These are phyloP conservation scores for Tetrax tetrax DNA, from an alignment of 2,113 vertebrate species.

Conservation along the genomic window DNA sequence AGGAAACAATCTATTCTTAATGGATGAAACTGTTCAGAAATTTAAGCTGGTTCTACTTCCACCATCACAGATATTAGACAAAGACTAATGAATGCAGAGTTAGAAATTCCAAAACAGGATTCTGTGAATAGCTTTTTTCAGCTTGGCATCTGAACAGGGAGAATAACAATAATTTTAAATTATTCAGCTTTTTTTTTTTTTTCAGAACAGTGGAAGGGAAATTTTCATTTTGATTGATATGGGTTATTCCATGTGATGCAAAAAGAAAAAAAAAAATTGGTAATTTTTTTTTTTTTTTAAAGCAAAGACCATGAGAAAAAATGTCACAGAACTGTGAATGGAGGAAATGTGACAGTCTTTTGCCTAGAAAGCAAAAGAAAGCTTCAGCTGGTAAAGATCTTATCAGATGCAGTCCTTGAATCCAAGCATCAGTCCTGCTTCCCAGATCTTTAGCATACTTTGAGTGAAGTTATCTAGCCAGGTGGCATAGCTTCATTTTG, in stretches of 20 bases:
- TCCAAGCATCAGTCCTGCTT: background rate
- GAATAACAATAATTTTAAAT: background rate
- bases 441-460: background rate
- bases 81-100: background rate
- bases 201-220: background rate
- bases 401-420: background rate
- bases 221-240: background rate
- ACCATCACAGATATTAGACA: background rate
- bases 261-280: background rate
- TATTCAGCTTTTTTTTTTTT: background rate
- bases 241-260: background rate
- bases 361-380: background rate
- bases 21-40: background rate
- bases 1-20: background rate
- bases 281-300: background rate
- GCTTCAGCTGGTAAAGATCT: background rate
- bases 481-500: background rate
- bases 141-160: background rate
- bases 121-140: background rate
- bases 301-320: background rate
- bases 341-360: background rate
- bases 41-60: background rate
- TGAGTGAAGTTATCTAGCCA: background rate
- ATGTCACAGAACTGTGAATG: background rate
- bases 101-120: background rate